These are phyloP conservation scores for Heliocidaris erythrogramma DNA, from an alignment of 35 echinoderm and acorn worm genomes.

Conservation along the genomic window DNA sequence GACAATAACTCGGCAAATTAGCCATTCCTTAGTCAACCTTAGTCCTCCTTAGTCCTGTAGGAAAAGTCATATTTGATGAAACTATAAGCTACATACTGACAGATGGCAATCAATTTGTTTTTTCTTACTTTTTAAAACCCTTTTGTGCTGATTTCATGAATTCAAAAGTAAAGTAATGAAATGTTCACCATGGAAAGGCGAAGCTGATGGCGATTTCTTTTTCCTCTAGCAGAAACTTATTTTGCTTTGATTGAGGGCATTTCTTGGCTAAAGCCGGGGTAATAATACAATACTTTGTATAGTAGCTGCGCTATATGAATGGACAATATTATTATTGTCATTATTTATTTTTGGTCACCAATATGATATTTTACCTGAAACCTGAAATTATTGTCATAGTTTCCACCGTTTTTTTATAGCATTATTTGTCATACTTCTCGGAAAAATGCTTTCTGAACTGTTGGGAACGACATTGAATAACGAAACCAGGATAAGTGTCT, in stretches of 20 bases:
- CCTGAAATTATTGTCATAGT: not conserved
- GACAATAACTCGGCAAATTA: conserved; percentile 3
- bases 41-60: no score
- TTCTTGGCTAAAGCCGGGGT: no score
- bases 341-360: not conserved
- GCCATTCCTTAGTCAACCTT: not conserved
- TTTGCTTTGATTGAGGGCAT: no score
- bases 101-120: not conserved
- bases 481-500: no score
- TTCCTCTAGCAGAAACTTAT: not conserved
- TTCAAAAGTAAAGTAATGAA: not conserved
- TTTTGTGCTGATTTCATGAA: not conserved
- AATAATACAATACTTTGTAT: no score
- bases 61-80: not conserved
- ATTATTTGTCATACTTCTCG: not conserved
- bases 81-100: not conserved
- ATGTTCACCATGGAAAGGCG: not conserved
- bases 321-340: no score
- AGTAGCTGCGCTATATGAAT: no score
- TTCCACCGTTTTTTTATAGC: not conserved
- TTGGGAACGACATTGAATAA: not conserved
- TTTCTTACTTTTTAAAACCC: not conserved
- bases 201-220: not conserved
- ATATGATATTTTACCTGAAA: not conserved
- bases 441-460: not conserved